A percentile compares a stretch with the other conserved stretches of the same genome.
Conservation (phyloP, 2,797 vertebrate genomes). For the Threskiornis aethiopicus region DNA sequence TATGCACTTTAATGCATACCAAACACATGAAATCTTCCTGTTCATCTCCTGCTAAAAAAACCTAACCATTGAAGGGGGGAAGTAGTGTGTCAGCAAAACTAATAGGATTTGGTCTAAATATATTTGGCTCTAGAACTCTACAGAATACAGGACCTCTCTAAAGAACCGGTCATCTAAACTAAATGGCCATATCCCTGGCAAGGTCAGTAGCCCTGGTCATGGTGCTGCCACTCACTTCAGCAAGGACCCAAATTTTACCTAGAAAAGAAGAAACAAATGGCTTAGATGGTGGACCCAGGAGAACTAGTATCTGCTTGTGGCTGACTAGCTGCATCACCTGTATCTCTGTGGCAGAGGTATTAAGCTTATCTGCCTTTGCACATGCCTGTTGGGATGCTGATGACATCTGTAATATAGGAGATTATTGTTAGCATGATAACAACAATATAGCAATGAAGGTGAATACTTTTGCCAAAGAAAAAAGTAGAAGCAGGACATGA, state of each 20-base stretch:
- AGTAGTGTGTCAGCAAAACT: not conserved
- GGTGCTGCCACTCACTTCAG: not conserved
- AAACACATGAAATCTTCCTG: constrained; percentile 12
- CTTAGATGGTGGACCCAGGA: not conserved
- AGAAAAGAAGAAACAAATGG: not conserved
- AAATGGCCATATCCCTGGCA: not conserved
- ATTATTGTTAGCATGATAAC: not conserved
- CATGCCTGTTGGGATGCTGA: not conserved
- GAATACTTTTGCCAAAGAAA: not conserved
- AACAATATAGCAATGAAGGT: not conserved
- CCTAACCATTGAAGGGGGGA: not conserved
- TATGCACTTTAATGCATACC: not conserved
- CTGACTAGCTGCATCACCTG: not conserved
- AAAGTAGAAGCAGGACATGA: not conserved
- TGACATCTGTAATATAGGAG: not conserved
- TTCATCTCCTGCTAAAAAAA: not conserved
- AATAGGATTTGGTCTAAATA: not conserved
- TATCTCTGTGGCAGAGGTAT: not conserved
- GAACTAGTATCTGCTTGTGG: not conserved
- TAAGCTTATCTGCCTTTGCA: not conserved
- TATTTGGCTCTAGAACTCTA: not conserved
- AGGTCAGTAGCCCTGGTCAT: not conserved
- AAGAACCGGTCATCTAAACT: not conserved
- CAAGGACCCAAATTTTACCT: not conserved
- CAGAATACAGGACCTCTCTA: not conserved